Evolutionary conservation across 2,888 invertebrate genomes (phyloP).

Genomic region (Netelia inedita): DNA sequence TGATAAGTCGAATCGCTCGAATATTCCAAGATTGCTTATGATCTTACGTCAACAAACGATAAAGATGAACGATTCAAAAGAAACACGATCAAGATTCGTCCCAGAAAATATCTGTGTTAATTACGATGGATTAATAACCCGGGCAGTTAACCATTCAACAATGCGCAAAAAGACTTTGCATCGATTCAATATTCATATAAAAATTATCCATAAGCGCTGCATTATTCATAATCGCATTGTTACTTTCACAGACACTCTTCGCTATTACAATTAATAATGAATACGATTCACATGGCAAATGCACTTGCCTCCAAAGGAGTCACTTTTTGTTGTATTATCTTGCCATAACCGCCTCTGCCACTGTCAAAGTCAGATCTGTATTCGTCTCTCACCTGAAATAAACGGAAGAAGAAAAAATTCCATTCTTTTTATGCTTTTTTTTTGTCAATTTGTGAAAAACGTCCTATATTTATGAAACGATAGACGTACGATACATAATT

Average conservation of each 20-base stretch:
- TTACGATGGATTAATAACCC: constrained; percentile 11
- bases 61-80: constrained; percentile 11
- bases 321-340: constrained; percentile 95
- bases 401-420: constrained; percentile 18
- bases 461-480: too few relatives aligned
- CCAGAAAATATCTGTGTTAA: neutral
- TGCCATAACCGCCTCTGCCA: constrained; percentile 98
- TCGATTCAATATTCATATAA: constrained; percentile 38
- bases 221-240: constrained; percentile 18
- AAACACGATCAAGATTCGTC: neutral
- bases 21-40: neutral
- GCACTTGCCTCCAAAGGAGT: constrained; percentile 84
- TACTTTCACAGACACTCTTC: constrained; percentile 32
- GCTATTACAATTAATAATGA: constrained; percentile 35
- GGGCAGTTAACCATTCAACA: constrained; percentile 34
- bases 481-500: neutral
- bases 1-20: too few relatives aligned
- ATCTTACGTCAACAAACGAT: constrained; percentile 17
- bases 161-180: constrained; percentile 32
- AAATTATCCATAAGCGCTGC: constrained; percentile 28
- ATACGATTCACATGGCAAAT: constrained; percentile 81
- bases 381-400: constrained; percentile 95
- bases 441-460: too few relatives aligned
- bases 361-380: constrained; percentile 98
- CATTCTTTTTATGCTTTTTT: constrained; percentile 4